Conservation (phyloP, 1,140 invertebrate genomes). For the Lysiphlebus fabarum region DNA sequence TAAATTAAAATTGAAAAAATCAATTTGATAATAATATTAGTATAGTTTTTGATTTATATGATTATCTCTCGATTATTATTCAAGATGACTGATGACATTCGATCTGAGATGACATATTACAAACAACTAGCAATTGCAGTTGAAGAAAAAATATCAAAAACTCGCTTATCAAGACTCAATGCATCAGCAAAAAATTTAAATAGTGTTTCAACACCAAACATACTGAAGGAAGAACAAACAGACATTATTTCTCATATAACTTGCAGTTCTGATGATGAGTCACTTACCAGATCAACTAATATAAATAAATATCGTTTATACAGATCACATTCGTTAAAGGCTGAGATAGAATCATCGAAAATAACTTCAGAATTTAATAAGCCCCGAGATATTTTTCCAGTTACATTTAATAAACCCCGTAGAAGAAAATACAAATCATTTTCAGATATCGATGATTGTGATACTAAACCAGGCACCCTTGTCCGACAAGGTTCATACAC, state of each 20-base stretch:
- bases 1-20: conserved; percentile 26
- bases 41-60: conserved; percentile 15
- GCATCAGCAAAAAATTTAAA: background rate
- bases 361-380: conserved; percentile 41
- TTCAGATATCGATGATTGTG: conserved; percentile 17
- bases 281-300: conserved; percentile 30
- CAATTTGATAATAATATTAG: conserved; percentile 9
- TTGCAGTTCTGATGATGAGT: conserved; percentile 32
- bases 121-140: conserved; percentile 61
- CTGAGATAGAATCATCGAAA: conserved; percentile 26
- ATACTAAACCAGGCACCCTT: conserved; percentile 48
- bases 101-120: conserved; percentile 64
- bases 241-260: background rate
- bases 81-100: conserved; percentile 60
- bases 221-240: background rate
- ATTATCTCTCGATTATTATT: conserved; percentile 4
- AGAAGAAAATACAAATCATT: conserved; percentile 18
- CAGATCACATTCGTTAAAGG: conserved; percentile 22
- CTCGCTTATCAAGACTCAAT: background rate
- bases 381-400: conserved; percentile 48
- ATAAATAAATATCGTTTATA: conserved; percentile 31
- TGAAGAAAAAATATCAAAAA: conserved; percentile 48
- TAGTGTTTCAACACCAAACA: background rate
- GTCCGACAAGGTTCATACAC: conserved; percentile 64
- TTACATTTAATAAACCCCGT: conserved; percentile 34